Base-by-base conservation (phyloP, 2,888 invertebrate genomes). In the Piscicola geometra region DNA sequence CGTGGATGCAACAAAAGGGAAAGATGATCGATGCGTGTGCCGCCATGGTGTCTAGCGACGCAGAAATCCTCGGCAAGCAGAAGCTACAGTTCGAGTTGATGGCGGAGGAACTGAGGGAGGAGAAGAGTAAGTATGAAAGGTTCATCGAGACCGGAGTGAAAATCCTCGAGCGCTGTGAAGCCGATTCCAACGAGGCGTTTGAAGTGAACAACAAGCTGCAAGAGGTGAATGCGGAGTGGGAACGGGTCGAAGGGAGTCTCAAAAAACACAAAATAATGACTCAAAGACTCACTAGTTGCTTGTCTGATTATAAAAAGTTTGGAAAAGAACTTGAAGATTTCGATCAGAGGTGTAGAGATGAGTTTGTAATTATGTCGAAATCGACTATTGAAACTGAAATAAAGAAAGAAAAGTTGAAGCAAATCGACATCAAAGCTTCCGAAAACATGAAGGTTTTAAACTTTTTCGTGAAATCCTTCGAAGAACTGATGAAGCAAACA, bases 1-100 rank as follows among this genome's bases (percentile, higher is more conserved):
- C 90, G 76, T 98, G 97, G 96, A 88, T 97, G 67, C 89, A 89
- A 36, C 92, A 93, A 80, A 98, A 98, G 86, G 95, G 96, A 82
- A 91, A 93, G 81, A 96, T 98, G 95, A 88, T 98, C 86, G 90
- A 92, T 0, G 96, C 60, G 3, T 56, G 60, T 56, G 9, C 60
- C 25, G 5, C 60, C 25, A 56, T 18, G 25, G 21, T 98, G 82
- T 94, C 95, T 0, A 93, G 94, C 0, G 97, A 98, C 86, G 93
- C 95, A 0, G 89, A 94, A 75, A 93, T 96, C 91, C 93, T 96
- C 1, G 92, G 25, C 5, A 56, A 56, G 60, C 60, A 56, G 25
- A 56, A 56, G 21, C 60, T 56, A 5, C 60, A 56, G 25, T 18
- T 32, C 32, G 32, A 67, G n/a, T 30, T 67, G 28, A 5, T 67